Percentiles rank a stretch among this genome's conserved stretches.
Evolutionary conservation across 2,888 invertebrate genomes (phyloP).

Genomic region (Artemia sinica): DNA sequence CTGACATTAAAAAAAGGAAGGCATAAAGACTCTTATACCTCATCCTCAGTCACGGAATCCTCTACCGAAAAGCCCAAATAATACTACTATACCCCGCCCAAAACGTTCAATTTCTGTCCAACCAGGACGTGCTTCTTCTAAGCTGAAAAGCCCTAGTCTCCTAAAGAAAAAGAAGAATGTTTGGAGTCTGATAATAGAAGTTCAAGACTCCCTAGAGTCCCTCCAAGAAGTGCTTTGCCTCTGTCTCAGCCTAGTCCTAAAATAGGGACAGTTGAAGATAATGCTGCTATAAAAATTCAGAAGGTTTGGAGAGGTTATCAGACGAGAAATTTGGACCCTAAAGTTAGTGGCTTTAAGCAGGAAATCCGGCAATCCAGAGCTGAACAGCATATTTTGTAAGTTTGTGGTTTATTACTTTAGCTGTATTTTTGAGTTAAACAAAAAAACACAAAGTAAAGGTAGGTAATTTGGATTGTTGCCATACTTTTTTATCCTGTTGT

Average conservation of each 20-base stretch:
- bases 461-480: too few species aligned
- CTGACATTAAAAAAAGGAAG: neutral
- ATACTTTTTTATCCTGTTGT: neutral
- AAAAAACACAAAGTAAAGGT: too few species aligned
- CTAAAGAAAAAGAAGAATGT: slow-evolving; percentile 10
- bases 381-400: slow-evolving; percentile 65
- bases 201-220: neutral
- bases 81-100: neutral
- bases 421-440: too few species aligned
- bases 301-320: slow-evolving; percentile 70
- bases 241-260: slow-evolving; percentile 15
- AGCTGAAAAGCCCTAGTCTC: neutral
- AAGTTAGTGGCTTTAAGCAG: slow-evolving; percentile 43
- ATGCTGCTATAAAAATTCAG: slow-evolving; percentile 60
- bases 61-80: neutral
- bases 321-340: slow-evolving; percentile 52
- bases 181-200: slow-evolving; percentile 3
- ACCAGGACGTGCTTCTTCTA: neutral
- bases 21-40: slow-evolving; percentile 3
- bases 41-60: neutral
- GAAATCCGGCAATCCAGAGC: slow-evolving; percentile 57
- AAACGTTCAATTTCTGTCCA: neutral
- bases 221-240: slow-evolving; percentile 10
- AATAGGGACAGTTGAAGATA: slow-evolving; percentile 18
- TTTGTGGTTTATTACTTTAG: slow-evolving; percentile 24